A percentile compares a stretch with the other conserved stretches of the same genome.
These are phyloP conservation scores for Microchirus variegatus DNA, from an alignment of 2,797 vertebrate species.

Conservation along the genomic window DNA sequence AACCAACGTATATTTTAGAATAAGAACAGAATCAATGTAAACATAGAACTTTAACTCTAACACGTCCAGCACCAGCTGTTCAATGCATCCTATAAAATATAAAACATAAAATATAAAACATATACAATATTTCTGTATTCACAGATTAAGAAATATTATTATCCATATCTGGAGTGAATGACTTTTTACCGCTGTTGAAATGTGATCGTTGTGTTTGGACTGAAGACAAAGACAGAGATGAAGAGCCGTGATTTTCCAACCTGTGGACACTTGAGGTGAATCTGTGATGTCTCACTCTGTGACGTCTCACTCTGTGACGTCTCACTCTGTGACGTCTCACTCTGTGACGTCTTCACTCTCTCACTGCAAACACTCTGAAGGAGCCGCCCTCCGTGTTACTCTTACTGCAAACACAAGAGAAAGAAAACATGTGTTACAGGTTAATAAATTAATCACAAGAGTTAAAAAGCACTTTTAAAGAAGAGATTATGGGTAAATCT, in stretches of 20 bases:
- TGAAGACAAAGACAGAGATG: slow-evolving; percentile 39
- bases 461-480: too few species aligned
- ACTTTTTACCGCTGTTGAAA: slow-evolving; percentile 41
- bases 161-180: slow-evolving; percentile 47
- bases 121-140: slow-evolving; percentile 65
- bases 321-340: too few species aligned
- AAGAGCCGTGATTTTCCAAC: slow-evolving; percentile 47
- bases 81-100: slow-evolving; percentile 64
- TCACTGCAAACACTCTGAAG: slow-evolving; percentile 80
- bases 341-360: slow-evolving; percentile 69
- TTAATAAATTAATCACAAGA: too few species aligned
- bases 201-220: slow-evolving; percentile 32
- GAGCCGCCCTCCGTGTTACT: slow-evolving; percentile 79
- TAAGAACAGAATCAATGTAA: slow-evolving; percentile 66
- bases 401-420: slow-evolving; percentile 71
- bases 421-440: slow-evolving; percentile 27
- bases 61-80: slow-evolving; percentile 80
- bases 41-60: slow-evolving; percentile 64
- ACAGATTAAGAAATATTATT: slow-evolving; percentile 63
- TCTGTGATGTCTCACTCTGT: too few species aligned
- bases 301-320: too few species aligned
- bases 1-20: slow-evolving; percentile 65
- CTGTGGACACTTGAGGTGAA: slow-evolving; percentile 51
- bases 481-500: too few species aligned
- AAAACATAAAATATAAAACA: too few species aligned